phyloP scores from a whole-genome alignment of 1,140 invertebrate genomes.

The Arion vulgaris region DNA sequence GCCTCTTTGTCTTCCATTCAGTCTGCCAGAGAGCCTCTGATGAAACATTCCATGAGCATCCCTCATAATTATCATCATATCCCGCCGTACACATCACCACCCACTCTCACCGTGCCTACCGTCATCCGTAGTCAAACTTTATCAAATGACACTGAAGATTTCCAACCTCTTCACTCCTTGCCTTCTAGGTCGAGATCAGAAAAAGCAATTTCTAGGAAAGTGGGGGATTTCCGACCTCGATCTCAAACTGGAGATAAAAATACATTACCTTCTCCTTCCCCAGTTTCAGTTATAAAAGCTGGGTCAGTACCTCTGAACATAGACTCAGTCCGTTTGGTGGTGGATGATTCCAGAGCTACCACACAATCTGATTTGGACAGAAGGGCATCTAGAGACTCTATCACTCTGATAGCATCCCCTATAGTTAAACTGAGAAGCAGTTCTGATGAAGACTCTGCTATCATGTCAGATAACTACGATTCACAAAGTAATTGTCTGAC shows the following conservation, averaged over 20 bases:
- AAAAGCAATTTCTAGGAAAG: conserved; percentile 15
- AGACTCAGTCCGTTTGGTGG: background rate
- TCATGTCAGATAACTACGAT: conserved; percentile 35
- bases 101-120: background rate
- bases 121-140: conserved; percentile 34
- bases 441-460: conserved; percentile 39
- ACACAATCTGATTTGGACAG: background rate
- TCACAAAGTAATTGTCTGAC: conserved; percentile 28
- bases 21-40: conserved; percentile 1
- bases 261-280: background rate
- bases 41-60: background rate
- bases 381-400: conserved; percentile 18
- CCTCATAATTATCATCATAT: background rate
- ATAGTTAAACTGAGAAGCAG: conserved; percentile 36
- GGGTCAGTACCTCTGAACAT: conserved; percentile 17
- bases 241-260: background rate
- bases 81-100: conserved; percentile 12
- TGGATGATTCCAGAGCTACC: background rate
- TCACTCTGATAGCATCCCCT: conserved; percentile 38
- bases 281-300: background rate
- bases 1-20: conserved; percentile 3
- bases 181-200: conserved; percentile 40
- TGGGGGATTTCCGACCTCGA: conserved; percentile 9
- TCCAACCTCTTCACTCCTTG: conserved; percentile 27
- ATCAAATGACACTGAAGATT: conserved; percentile 29